Conservation (phyloP, 2,113 vertebrate genomes). For the Ptychochromis oligacanthus region DNA sequence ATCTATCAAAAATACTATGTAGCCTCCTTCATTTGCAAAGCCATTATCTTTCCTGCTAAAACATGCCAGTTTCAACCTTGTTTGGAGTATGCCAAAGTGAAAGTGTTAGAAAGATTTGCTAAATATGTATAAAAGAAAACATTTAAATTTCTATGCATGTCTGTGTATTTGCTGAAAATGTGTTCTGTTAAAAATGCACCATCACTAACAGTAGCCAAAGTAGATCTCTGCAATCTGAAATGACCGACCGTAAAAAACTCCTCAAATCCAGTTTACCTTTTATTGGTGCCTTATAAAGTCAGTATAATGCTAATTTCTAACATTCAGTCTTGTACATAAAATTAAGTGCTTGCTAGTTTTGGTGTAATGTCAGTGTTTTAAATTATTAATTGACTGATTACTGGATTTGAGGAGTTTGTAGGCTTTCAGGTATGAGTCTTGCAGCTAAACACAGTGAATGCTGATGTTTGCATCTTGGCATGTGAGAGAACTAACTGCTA, state of each 20-base stretch:
- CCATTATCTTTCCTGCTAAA: not conserved
- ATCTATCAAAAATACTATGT: not conserved
- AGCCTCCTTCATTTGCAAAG: not conserved
- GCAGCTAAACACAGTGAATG: slow-evolving; percentile 9
- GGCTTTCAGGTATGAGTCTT: slow-evolving; percentile 30
- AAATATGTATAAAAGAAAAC: not conserved
- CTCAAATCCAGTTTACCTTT: slow-evolving; percentile 40
- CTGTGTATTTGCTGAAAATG: slow-evolving; percentile 17
- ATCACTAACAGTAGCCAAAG: slow-evolving; percentile 45
- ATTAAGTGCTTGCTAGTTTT: not conserved
- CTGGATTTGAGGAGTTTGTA: slow-evolving; percentile 64
- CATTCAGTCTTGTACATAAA: not conserved
- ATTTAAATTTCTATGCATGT: slow-evolving; percentile 13
- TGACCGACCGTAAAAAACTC: not conserved
- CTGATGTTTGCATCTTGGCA: slow-evolving; percentile 64
- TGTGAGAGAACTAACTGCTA: slow-evolving; percentile 67
- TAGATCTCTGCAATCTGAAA: slow-evolving; percentile 13
- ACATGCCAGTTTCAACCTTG: slow-evolving; percentile 2
- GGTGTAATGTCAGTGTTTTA: not conserved
- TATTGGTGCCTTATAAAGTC: not conserved
- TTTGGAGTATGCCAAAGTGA: not conserved
- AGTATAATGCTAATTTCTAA: not conserved
- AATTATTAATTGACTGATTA: not conserved
- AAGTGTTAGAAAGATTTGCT: not conserved
- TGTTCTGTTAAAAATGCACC: slow-evolving; percentile 46